These are phyloP conservation scores for Lasaia peninsularis DNA, from an alignment of 1,140 invertebrate genomes.

Conservation along the genomic window DNA sequence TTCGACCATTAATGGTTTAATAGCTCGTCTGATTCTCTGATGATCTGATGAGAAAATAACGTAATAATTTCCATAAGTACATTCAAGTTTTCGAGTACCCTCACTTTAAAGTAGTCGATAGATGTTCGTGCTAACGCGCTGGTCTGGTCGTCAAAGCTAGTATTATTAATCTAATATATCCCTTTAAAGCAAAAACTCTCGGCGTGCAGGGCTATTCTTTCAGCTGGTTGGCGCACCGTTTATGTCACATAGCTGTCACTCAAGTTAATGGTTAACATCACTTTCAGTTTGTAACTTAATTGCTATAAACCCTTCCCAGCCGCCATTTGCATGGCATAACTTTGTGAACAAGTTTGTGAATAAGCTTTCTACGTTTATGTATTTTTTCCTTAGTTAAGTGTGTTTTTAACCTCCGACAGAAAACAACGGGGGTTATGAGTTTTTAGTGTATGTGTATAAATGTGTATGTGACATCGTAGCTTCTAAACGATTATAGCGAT, in stretches of 20 bases:
- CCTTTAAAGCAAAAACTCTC: slow-evolving; percentile 50
- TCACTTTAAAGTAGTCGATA: slow-evolving; percentile 49
- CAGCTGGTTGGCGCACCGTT: slow-evolving; percentile 24
- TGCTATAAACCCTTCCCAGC: slow-evolving; percentile 16
- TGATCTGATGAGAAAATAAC: too few relatives aligned
- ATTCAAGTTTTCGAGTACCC: too few relatives aligned
- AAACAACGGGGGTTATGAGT: too few relatives aligned
- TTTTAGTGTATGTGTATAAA: too few relatives aligned
- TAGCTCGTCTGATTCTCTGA: too few relatives aligned
- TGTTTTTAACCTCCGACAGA: too few relatives aligned
- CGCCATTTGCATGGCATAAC: slow-evolving; percentile 22
- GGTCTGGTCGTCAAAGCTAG: slow-evolving; percentile 54
- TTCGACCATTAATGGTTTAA: too few relatives aligned
- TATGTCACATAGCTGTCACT: slow-evolving; percentile 33
- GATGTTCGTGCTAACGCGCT: slow-evolving; percentile 61
- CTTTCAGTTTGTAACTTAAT: slow-evolving; percentile 22
- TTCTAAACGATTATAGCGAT: too few relatives aligned
- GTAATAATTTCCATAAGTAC: too few relatives aligned
- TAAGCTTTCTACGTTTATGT: too few relatives aligned
- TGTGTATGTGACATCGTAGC: too few relatives aligned
- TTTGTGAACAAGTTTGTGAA: not conserved
- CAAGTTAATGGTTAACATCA: slow-evolving; percentile 41
- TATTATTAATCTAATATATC: slow-evolving; percentile 69
- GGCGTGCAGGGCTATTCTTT: slow-evolving; percentile 47
- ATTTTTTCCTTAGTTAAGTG: too few relatives aligned